phyloP scores from a whole-genome alignment of 1,140 invertebrate genomes.

The Periplaneta americana region DNA sequence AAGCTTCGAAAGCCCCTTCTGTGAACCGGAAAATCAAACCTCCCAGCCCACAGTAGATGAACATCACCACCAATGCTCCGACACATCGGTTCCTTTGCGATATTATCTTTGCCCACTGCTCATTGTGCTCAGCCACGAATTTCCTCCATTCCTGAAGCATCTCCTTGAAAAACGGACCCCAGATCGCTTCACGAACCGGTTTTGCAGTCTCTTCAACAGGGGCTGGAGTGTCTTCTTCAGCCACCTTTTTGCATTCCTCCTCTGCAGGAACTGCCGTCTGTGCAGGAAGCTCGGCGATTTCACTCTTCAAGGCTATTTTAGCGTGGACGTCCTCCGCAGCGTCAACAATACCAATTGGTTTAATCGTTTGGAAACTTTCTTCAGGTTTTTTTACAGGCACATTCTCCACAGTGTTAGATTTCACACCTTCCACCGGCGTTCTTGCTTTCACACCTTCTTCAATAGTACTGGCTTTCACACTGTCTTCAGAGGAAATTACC shows the following conservation, averaged over 20 bases:
- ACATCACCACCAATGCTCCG: slow-evolving; percentile 54
- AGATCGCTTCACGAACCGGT: slow-evolving; percentile 17
- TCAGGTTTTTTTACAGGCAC: no score
- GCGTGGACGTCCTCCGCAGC: not conserved
- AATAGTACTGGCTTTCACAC: no score
- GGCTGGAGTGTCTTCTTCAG: not conserved
- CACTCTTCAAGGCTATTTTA: no score
- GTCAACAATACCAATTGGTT: not conserved
- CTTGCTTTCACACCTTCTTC: no score
- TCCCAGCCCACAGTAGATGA: slow-evolving; percentile 71
- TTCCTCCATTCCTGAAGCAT: slow-evolving; percentile 43
- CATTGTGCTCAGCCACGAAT: slow-evolving; percentile 50
- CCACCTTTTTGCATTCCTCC: not conserved
- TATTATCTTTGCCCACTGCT: slow-evolving; percentile 46
- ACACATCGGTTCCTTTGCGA: slow-evolving; percentile 60
- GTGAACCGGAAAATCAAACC: slow-evolving; percentile 70
- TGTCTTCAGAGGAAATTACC: no score
- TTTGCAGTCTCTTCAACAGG: not conserved
- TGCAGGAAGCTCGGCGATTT: not conserved
- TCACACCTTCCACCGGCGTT: no score
- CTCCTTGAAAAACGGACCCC: slow-evolving; percentile 28
- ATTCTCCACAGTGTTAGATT: no score
- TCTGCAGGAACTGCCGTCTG: not conserved
- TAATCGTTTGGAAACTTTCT: no score
- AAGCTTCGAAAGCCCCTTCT: slow-evolving; percentile 75